Conservation (phyloP, 2,888 invertebrate genomes). For the Erebia aethiops region DNA sequence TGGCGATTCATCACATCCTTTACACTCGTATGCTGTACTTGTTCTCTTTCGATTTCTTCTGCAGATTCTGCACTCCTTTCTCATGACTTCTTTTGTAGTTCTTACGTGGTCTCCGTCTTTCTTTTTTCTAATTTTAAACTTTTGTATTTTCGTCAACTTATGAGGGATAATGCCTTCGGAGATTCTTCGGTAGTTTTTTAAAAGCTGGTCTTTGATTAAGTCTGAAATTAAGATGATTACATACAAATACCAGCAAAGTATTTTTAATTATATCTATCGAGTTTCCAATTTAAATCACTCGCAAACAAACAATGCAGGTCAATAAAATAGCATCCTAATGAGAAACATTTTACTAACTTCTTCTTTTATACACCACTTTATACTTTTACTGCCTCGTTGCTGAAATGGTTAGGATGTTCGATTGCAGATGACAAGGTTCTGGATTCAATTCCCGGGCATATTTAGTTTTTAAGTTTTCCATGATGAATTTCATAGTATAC, state of each 20-base stretch:
- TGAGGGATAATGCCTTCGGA: not conserved
- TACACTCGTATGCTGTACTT: not conserved
- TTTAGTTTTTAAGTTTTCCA: too few relatives aligned
- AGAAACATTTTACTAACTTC: too few relatives aligned
- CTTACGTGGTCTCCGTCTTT: not conserved
- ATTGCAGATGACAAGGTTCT: too few relatives aligned
- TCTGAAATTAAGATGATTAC: not conserved
- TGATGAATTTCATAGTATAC: not conserved
- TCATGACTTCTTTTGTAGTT: not conserved
- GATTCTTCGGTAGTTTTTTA: not conserved
- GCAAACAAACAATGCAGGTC: too few relatives aligned
- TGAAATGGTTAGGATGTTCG: too few relatives aligned
- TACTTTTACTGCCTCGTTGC: too few relatives aligned
- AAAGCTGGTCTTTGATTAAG: not conserved
- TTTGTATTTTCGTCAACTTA: not conserved
- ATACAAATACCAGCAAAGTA: not conserved
- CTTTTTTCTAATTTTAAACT: not conserved
- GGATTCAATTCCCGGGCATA: too few relatives aligned
- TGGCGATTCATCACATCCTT: not conserved
- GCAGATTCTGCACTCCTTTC: not conserved
- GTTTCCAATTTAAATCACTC: not conserved
- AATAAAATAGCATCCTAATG: too few relatives aligned
- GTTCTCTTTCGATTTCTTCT: not conserved
- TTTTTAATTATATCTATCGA: too few relatives aligned
- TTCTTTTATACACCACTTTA: too few relatives aligned